phyloP scores from a whole-genome alignment of 2,113 vertebrate species.

The Cercocebus atys region DNA sequence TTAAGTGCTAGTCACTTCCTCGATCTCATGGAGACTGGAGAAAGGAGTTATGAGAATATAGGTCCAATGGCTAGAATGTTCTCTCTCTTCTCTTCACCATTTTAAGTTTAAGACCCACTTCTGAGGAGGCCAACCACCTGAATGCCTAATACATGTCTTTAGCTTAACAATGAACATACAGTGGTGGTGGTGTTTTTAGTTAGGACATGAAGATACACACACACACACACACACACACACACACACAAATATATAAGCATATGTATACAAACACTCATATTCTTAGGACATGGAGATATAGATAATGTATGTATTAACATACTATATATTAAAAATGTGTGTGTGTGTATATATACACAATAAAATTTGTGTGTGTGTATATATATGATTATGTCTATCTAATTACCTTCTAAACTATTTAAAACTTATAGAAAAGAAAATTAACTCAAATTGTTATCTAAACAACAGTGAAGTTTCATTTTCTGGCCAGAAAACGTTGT shows the following conservation, averaged over 20 bases:
- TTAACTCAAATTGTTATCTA: background rate
- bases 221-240: too few relatives aligned
- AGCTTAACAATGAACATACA: background rate
- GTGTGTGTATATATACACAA: background rate
- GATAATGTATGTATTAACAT: background rate
- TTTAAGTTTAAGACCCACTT: background rate
- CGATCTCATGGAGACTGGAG: background rate
- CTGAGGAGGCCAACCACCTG: background rate
- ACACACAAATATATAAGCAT: too few relatives aligned
- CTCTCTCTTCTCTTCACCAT: background rate
- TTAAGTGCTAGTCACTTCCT: background rate
- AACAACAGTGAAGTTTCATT: background rate
- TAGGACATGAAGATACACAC: background rate
- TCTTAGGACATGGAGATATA: too few relatives aligned
- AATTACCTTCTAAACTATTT: background rate
- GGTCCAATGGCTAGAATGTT: background rate
- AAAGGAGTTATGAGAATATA: background rate
- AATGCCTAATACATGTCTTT: background rate
- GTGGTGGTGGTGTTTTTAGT: background rate
- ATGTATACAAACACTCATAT: too few relatives aligned
- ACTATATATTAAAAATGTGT: background rate
- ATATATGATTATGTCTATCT: background rate
- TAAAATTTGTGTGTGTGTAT: too few relatives aligned
- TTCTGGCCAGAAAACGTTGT: background rate
- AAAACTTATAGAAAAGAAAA: background rate